Conservation (phyloP, 2,797 vertebrate genomes). For the Betta splendens region DNA sequence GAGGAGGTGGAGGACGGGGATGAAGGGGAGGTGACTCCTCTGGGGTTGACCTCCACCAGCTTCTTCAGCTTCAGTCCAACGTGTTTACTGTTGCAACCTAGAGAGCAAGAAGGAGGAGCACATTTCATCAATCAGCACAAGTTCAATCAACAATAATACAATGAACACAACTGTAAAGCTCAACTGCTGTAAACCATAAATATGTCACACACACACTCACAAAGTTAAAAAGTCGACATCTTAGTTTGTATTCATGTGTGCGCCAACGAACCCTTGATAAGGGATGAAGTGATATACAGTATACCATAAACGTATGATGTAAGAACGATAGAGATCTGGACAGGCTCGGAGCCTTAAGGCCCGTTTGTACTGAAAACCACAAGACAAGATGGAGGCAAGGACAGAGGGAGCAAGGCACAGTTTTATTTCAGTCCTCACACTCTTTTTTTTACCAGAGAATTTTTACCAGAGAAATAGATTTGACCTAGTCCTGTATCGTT, state of each 20-base stretch:
- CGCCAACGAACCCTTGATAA: constrained; percentile 26
- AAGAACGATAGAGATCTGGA: constrained; percentile 34
- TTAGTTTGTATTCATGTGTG: constrained; percentile 28
- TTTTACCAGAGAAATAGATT: background rate
- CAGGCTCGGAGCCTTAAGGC: constrained; percentile 30
- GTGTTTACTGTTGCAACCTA: constrained; percentile 89
- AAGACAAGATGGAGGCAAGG: constrained; percentile 27
- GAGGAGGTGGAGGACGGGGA: constrained; percentile 80
- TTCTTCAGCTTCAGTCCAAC: constrained; percentile 94
- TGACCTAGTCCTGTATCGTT: too few species aligned
- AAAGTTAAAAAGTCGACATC: constrained; percentile 6
- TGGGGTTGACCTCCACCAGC: constrained; percentile 86
- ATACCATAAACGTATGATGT: constrained; percentile 19
- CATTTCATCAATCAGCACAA: background rate
- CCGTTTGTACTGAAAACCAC: constrained; percentile 40
- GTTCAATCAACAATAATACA: background rate
- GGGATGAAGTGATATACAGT: constrained; percentile 12
- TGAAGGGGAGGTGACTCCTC: constrained; percentile 86
- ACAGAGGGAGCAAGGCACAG: background rate
- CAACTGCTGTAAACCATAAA: background rate
- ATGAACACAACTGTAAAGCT: too few species aligned
- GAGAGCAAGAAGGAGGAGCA: constrained; percentile 13
- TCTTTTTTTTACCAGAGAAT: background rate
- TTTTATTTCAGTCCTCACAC: background rate
- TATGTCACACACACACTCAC: background rate